Conservation (phyloP, 1,140 invertebrate genomes). For the Chelonus insularis region DNA sequence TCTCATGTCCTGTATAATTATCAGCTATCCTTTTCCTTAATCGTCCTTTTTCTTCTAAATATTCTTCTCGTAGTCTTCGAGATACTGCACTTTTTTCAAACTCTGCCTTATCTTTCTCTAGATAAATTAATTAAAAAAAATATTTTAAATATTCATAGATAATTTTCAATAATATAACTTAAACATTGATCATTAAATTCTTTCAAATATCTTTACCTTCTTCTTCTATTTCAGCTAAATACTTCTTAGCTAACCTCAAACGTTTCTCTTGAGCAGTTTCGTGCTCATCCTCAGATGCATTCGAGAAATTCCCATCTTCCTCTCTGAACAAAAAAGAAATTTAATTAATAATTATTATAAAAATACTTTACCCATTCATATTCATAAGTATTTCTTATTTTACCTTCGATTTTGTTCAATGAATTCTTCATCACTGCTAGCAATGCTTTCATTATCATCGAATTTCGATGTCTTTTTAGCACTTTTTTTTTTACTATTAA, state of each 20-base stretch:
- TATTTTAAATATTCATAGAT: too few relatives aligned
- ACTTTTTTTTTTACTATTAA: slow-evolving; percentile 33
- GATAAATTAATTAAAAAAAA: slow-evolving; percentile 23
- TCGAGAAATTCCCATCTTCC: slow-evolving; percentile 26
- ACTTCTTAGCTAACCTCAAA: slow-evolving; percentile 83
- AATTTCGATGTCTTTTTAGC: slow-evolving; percentile 27
- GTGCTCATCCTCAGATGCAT: slow-evolving; percentile 70
- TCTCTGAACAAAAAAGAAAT: slow-evolving; percentile 15
- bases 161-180: too few relatives aligned
- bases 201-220: slow-evolving; percentile 62
- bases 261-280: slow-evolving; percentile 89
- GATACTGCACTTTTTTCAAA: slow-evolving; percentile 70
- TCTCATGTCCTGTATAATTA: slow-evolving; percentile 62
- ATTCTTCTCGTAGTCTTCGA: slow-evolving; percentile 77
- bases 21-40: slow-evolving; percentile 75
- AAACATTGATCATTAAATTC: slow-evolving; percentile 17
- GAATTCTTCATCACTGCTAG: slow-evolving; percentile 52
- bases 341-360: slow-evolving; percentile 10
- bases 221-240: slow-evolving; percentile 82
- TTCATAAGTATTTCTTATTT: slow-evolving; percentile 2
- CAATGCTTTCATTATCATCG: slow-evolving; percentile 48
- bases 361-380: slow-evolving; percentile 17
- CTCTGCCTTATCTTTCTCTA: slow-evolving; percentile 72
- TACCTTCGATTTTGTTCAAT: slow-evolving; percentile 43
- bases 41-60: slow-evolving; percentile 82